Percentiles rank a stretch among this genome's conserved stretches.
Conservation (phyloP, 2,888 invertebrate genomes). For the Cotesia congregata region DNA sequence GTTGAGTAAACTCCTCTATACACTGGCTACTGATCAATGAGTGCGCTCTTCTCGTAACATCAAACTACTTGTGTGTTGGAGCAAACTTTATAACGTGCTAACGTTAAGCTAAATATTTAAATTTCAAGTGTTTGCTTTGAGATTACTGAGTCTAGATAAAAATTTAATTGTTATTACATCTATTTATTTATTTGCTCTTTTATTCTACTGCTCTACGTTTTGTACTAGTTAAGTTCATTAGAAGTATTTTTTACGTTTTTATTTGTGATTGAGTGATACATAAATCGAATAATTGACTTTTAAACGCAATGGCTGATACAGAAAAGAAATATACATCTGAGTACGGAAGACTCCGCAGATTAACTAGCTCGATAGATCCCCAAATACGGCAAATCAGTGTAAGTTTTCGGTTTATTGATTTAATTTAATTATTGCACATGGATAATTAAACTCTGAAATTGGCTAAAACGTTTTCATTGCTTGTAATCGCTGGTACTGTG, state of each 20-base stretch:
- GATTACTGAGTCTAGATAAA: not conserved
- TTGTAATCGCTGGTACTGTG: not conserved
- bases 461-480: not conserved
- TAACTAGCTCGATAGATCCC: constrained; percentile 76
- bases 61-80: not conserved
- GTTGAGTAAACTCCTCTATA: not conserved
- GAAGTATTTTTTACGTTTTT: not conserved
- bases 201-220: not conserved
- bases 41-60: constrained; percentile 1
- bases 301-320: constrained; percentile 59
- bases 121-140: constrained; percentile 2
- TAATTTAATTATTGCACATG: not conserved
- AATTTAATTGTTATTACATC: not conserved
- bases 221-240: too few relatives aligned
- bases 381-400: constrained; percentile 80
- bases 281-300: not conserved
- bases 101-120: not conserved
- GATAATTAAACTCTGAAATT: not conserved
- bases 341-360: constrained; percentile 77
- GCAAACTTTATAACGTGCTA: not conserved
- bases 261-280: not conserved
- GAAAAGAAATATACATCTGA: constrained; percentile 77
- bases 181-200: not conserved
- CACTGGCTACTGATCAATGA: constrained; percentile 4
- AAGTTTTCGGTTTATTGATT: constrained; percentile 67